Conservation (phyloP, 2,797 vertebrate species). For the Esox lucius region DNA sequence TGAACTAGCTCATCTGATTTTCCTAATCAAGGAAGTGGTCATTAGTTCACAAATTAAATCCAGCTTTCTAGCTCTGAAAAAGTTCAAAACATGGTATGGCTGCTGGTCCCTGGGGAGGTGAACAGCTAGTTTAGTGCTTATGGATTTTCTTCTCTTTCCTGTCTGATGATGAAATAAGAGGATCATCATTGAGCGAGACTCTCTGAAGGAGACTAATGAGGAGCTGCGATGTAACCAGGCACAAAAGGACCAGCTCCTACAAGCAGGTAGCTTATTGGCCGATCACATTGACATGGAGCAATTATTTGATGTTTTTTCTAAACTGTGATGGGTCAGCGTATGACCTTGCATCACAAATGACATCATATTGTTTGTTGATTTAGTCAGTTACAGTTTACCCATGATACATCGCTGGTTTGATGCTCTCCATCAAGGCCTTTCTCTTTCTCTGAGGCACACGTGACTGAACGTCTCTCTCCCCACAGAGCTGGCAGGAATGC, state of each 20-base stretch:
- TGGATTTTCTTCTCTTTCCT: neutral
- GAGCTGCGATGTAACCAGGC: slow-evolving; percentile 91
- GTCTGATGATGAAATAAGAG: slow-evolving; percentile 72
- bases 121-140: no score
- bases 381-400: neutral
- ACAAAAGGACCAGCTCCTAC: slow-evolving; percentile 89
- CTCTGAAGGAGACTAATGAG: slow-evolving; percentile 94
- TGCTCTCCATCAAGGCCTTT: neutral
- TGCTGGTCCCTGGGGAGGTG: no score
- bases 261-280: slow-evolving; percentile 78
- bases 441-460: neutral
- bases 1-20: no score
- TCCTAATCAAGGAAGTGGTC: no score
- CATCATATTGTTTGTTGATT: neutral
- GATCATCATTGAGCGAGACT: slow-evolving; percentile 89
- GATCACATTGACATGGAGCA: neutral
- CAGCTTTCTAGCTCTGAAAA: no score
- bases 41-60: no score
- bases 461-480: neutral
- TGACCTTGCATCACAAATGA: neutral
- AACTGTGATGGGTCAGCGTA: neutral
- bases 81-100: no score
- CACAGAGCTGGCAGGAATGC: slow-evolving; percentile 63
- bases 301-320: neutral
- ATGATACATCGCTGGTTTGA: neutral